Conservation (phyloP, 2,888 invertebrate species). For the Dicranocentrus wangi region DNA sequence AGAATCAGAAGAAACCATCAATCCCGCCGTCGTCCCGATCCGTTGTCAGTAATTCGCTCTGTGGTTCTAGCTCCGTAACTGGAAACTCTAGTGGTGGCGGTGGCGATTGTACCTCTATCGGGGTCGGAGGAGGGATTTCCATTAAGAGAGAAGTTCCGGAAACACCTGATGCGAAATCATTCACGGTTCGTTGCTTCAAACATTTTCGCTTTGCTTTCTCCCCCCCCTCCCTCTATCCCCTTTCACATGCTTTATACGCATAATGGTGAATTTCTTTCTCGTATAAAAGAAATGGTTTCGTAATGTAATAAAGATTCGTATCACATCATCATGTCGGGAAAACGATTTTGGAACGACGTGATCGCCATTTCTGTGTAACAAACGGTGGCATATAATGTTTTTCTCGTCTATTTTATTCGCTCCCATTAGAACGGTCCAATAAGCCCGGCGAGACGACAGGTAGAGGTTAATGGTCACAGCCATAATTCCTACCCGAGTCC, state of each 20-base stretch:
- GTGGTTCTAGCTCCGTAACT: background rate
- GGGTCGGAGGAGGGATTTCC: slow-evolving; percentile 1
- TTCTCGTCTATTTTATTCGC: slow-evolving; percentile 13
- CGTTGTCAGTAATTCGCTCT: slow-evolving; percentile 19
- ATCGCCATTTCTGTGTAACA: no score
- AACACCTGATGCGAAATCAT: slow-evolving; percentile 22
- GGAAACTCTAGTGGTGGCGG: background rate
- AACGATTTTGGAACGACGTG: background rate
- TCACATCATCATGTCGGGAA: no score
- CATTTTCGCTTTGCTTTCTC: background rate
- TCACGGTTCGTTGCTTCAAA: slow-evolving; percentile 25
- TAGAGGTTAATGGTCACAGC: slow-evolving; percentile 65
- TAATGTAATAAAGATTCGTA: background rate
- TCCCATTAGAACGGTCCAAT: slow-evolving; percentile 69
- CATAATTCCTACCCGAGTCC: slow-evolving; percentile 33
- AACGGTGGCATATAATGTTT: no score
- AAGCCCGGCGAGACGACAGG: slow-evolving; percentile 44
- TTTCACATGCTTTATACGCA: no score
- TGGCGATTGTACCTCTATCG: background rate
- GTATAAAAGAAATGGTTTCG: no score
- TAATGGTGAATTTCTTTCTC: no score
- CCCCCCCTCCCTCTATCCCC: no score
- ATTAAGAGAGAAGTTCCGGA: slow-evolving; percentile 43
- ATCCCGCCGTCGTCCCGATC: slow-evolving; percentile 17
- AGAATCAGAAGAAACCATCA: slow-evolving; percentile 7